Evolutionary conservation across 2,797 vertebrate species (phyloP).

Genomic region (Cryptoprocta ferox): DNA sequence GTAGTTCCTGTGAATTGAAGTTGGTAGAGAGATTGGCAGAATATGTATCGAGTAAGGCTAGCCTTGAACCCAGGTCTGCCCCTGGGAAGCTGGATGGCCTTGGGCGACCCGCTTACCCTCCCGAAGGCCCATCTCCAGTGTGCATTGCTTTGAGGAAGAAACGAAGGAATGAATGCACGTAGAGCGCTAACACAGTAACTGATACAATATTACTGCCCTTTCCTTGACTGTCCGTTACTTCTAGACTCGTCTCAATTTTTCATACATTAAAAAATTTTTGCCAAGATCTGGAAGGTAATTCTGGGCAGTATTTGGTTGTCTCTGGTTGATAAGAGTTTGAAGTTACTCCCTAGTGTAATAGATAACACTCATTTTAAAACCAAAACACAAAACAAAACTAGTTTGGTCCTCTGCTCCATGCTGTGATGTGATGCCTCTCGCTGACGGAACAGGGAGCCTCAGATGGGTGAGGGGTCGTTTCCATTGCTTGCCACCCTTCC

Average conservation of each 20-base stretch:
- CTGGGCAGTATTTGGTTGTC: not conserved
- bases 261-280: not conserved
- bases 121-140: fast-evolving
- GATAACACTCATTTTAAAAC: not conserved
- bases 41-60: too few species aligned
- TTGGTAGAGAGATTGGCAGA: not conserved
- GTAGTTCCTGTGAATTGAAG: not conserved
- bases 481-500: not conserved
- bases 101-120: not conserved
- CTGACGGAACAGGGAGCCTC: not conserved
- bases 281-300: not conserved
- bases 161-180: not conserved
- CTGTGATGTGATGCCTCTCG: not conserved
- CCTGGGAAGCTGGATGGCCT: not conserved
- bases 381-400: not conserved
- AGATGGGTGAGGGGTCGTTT: not conserved
- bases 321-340: not conserved
- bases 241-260: not conserved
- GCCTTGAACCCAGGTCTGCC: not conserved
- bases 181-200: not conserved
- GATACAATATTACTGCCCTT: not conserved
- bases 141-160: not conserved
- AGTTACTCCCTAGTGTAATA: not conserved
- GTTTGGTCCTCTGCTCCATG: not conserved
- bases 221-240: not conserved